These are phyloP conservation scores for Pedionomus torquatus DNA, from an alignment of 2,113 vertebrate genomes.

Conservation along the genomic window DNA sequence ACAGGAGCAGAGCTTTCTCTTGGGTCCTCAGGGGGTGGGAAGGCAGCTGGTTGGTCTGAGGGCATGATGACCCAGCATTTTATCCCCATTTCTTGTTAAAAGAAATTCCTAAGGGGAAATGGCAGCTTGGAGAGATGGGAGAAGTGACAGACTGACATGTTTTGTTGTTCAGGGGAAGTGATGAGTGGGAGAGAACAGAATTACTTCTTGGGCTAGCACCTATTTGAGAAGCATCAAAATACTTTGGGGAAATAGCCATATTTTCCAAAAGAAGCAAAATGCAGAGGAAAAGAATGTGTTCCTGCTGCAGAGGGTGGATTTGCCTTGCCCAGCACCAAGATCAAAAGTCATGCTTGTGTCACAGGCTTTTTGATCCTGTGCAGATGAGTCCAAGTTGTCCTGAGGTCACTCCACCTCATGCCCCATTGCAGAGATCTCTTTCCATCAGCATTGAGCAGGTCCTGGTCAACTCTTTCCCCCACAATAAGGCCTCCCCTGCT, in stretches of 20 bases:
- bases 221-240: neutral
- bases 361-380: neutral
- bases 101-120: neutral
- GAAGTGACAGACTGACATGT: neutral
- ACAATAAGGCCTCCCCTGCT: neutral
- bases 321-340: neutral
- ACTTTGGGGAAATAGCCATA: neutral
- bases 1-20: neutral
- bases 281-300: neutral
- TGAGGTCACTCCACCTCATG: neutral
- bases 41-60: neutral
- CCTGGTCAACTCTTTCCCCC: neutral
- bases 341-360: neutral
- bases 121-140: neutral
- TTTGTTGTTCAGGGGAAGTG: slow-evolving; percentile 6
- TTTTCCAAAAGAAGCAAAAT: slow-evolving; percentile 13
- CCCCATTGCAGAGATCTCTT: neutral
- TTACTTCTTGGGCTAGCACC: neutral
- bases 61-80: neutral
- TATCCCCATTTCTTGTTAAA: neutral
- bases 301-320: neutral
- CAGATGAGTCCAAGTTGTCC: neutral
- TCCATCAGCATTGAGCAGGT: neutral
- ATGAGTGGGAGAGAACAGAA: neutral
- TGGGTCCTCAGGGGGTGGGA: neutral